Evolutionary conservation across 2,113 vertebrate species (phyloP).

Genomic region (Collichthys lucidus): DNA sequence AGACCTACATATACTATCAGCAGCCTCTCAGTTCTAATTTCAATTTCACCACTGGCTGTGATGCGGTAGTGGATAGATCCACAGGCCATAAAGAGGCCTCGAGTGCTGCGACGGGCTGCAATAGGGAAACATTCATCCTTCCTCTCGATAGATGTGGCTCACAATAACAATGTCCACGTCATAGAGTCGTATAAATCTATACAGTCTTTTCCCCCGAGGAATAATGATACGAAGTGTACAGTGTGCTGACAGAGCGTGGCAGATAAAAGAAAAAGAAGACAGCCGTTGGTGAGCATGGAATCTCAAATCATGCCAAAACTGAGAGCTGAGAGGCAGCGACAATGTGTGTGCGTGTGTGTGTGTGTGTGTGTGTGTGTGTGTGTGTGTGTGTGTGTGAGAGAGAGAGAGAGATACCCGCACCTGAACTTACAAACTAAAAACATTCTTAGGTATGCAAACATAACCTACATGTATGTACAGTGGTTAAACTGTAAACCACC

Average conservation of each 20-base stretch:
- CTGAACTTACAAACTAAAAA: neutral
- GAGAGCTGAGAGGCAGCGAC: neutral
- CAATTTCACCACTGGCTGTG: slow-evolving; percentile 39
- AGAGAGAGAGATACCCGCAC: neutral
- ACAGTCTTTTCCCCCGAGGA: neutral
- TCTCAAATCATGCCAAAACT: neutral
- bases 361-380: neutral
- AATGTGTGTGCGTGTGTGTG: neutral
- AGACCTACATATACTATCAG: slow-evolving; percentile 1
- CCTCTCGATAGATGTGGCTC: slow-evolving; percentile 9
- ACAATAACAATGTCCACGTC: neutral
- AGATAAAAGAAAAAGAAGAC: neutral
- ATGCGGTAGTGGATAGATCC: slow-evolving; percentile 39
- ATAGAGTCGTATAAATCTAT: neutral
- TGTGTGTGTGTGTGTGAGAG: neutral
- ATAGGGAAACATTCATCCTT: slow-evolving; percentile 24
- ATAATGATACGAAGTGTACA: neutral
- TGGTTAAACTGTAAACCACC: neutral
- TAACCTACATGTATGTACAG: neutral
- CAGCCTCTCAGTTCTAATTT: slow-evolving; percentile 50
- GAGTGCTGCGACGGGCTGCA: slow-evolving; percentile 38
- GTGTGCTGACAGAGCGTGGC: neutral
- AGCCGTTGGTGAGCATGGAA: neutral
- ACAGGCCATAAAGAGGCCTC: slow-evolving; percentile 30
- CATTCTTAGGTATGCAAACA: neutral